Evolutionary conservation across 2,888 invertebrate species (phyloP).

Genomic region (Noctua janthina): DNA sequence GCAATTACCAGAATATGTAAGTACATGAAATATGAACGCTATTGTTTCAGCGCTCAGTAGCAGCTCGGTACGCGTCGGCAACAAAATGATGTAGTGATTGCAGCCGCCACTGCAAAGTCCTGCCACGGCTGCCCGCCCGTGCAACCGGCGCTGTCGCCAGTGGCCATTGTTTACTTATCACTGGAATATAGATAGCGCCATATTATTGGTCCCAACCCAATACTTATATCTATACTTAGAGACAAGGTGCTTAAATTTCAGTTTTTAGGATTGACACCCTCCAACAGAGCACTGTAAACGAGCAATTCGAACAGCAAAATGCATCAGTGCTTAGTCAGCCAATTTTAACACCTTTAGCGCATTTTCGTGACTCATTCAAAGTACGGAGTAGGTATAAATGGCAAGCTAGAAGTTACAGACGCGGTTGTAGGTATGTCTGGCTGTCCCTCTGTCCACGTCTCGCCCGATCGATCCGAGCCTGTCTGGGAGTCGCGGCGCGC

Average conservation of each 20-base stretch:
- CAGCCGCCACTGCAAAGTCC: slow-evolving; percentile 15
- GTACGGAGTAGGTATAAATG: slow-evolving; percentile 11
- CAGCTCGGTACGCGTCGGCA: slow-evolving; percentile 16
- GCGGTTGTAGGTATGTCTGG: slow-evolving; percentile 12
- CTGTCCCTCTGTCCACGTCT: slow-evolving; percentile 33
- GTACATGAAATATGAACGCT: slow-evolving; percentile 21
- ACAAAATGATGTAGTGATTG: slow-evolving; percentile 10
- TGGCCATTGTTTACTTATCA: slow-evolving; percentile 42
- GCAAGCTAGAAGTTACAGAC: slow-evolving; percentile 14
- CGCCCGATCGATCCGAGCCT: slow-evolving; percentile 53
- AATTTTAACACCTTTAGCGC: neutral
- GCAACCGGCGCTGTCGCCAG: neutral
- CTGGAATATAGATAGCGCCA: slow-evolving; percentile 37
- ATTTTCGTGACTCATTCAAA: slow-evolving; percentile 36
- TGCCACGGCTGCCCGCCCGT: neutral
- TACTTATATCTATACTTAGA: neutral
- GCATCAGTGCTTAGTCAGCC: neutral
- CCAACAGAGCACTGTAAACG: neutral
- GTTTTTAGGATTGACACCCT: neutral
- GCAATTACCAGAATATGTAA: slow-evolving; percentile 7
- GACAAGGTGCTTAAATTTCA: neutral
- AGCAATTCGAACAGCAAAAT: neutral
- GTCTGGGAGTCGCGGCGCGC: slow-evolving; percentile 51
- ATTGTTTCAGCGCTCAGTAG: slow-evolving; percentile 12
- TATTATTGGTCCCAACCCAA: slow-evolving; percentile 29